phyloP scores from a whole-genome alignment of 2,888 invertebrate species.

The Periphyllus acericola region DNA sequence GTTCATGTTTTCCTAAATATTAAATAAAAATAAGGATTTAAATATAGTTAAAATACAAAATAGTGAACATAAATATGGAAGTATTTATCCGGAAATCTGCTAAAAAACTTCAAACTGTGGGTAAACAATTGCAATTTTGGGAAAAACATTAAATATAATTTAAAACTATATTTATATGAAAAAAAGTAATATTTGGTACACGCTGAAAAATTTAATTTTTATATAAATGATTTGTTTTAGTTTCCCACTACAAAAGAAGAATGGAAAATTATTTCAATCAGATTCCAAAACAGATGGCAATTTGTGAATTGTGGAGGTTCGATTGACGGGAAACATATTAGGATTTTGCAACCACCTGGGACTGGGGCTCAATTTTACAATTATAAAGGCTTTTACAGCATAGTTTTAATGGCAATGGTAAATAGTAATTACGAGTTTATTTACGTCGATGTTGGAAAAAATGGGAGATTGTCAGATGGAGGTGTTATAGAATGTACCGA shows the following conservation, averaged over 20 bases:
- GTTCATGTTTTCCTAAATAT: too few species aligned
- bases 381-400: constrained; percentile 64
- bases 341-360: constrained; percentile 63
- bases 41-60: too few species aligned
- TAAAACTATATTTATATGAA: too few species aligned
- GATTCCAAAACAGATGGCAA: constrained; percentile 63
- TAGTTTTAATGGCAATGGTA: constrained; percentile 63
- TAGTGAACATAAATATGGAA: too few species aligned
- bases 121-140: too few species aligned
- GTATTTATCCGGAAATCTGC: too few species aligned
- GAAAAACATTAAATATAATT: too few species aligned
- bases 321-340: constrained; percentile 62
- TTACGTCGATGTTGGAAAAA: constrained; percentile 61
- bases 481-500: constrained; percentile 62
- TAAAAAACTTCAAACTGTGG: too few species aligned
- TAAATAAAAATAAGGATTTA: too few species aligned
- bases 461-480: constrained; percentile 61
- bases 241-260: constrained; percentile 25
- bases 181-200: too few species aligned
- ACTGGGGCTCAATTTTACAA: constrained; percentile 63
- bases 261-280: constrained; percentile 61
- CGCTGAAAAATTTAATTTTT: too few species aligned
- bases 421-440: constrained; percentile 62
- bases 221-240: neutral
- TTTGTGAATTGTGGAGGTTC: constrained; percentile 63